Conservation (phyloP, 2,113 vertebrate genomes). For the Oncorhynchus tshawytscha region DNA sequence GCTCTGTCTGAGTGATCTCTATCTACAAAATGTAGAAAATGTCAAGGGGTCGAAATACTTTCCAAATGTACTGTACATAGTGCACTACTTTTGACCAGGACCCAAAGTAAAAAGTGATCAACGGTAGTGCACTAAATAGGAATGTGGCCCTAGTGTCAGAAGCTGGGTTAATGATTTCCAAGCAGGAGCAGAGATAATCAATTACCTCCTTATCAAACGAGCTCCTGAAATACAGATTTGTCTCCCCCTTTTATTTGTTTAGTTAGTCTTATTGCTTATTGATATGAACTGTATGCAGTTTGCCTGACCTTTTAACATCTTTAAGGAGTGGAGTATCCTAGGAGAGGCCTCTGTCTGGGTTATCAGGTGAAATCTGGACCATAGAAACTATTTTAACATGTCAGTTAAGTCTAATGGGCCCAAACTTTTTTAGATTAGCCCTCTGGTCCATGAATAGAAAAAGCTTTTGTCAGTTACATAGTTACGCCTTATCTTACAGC, state of each 20-base stretch:
- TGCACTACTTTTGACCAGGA: no score
- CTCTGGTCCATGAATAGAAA: neutral
- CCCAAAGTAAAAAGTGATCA: no score
- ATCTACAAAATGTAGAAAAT: no score
- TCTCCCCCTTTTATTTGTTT: constrained; percentile 1
- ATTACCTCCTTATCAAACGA: constrained; percentile 5
- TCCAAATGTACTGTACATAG: no score
- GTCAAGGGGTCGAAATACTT: no score
- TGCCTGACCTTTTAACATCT: neutral
- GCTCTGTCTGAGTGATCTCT: no score
- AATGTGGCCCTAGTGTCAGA: neutral
- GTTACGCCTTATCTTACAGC: neutral
- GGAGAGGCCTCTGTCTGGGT: neutral
- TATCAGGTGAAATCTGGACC: neutral
- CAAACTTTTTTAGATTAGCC: neutral
- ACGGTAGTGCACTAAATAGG: no score
- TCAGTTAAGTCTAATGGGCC: neutral
- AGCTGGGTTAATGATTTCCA: constrained; percentile 16
- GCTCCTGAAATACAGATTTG: neutral
- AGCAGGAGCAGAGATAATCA: neutral
- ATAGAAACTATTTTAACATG: neutral
- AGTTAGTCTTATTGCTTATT: constrained; percentile 2
- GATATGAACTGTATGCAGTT: neutral
- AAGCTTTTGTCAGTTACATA: neutral
- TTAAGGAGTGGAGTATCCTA: neutral